phyloP scores from a whole-genome alignment of 2,888 invertebrate genomes.

The Danaus chrysippus region DNA sequence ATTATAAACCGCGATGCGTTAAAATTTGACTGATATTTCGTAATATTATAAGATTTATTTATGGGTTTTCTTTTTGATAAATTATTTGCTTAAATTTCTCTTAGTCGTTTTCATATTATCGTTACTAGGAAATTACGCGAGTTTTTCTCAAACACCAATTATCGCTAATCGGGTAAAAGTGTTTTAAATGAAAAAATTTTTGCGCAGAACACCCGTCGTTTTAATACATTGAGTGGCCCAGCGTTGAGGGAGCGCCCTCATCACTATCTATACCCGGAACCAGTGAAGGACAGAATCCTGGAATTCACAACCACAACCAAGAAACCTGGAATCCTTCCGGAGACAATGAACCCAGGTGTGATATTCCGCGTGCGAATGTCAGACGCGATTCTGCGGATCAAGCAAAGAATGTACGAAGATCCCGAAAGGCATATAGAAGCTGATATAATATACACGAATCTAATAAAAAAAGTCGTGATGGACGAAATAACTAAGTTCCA shows the following conservation, averaged over 20 bases:
- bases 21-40: too few relatives aligned
- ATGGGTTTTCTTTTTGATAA: too few relatives aligned
- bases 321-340: constrained; percentile 63
- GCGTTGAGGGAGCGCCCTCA: constrained; percentile 63
- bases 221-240: constrained; percentile 58
- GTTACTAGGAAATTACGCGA: too few relatives aligned
- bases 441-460: constrained; percentile 69
- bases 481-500: constrained; percentile 73
- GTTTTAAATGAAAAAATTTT: too few relatives aligned
- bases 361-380: constrained; percentile 71
- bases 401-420: constrained; percentile 72
- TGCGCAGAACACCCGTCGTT: constrained; percentile 51
- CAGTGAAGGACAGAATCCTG: constrained; percentile 62
- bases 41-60: too few relatives aligned
- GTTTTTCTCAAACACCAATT: too few relatives aligned
- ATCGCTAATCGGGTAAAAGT: too few relatives aligned
- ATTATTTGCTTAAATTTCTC: too few relatives aligned
- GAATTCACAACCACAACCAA: constrained; percentile 61
- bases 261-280: constrained; percentile 69
- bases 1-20: too few relatives aligned
- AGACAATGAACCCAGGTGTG: constrained; percentile 71
- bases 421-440: constrained; percentile 69
- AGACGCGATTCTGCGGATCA: constrained; percentile 67
- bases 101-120: too few relatives aligned
- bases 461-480: constrained; percentile 70